Conservation (phyloP, 1,140 invertebrate genomes). For the Caenorhabditis brenneri region DNA sequence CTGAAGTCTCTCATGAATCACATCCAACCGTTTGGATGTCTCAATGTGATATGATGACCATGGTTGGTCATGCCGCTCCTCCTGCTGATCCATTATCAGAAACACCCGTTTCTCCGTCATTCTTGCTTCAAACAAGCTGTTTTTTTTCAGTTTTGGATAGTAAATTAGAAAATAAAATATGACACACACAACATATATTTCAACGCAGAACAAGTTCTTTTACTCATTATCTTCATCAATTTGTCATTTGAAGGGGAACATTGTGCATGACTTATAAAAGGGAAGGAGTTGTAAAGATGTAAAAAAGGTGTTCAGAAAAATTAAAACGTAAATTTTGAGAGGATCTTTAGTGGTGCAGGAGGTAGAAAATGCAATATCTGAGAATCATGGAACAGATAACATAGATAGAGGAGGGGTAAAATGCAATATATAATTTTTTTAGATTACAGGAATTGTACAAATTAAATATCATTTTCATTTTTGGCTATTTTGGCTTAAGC, state of each 20-base stretch:
- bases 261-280: too few relatives aligned
- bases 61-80: background rate
- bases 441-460: background rate
- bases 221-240: too few relatives aligned
- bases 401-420: background rate
- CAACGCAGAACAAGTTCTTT: too few relatives aligned
- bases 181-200: too few relatives aligned
- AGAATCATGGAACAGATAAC: slow-evolving; percentile 13
- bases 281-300: too few relatives aligned
- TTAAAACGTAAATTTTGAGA: too few relatives aligned
- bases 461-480: too few relatives aligned
- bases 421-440: background rate
- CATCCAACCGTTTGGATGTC: background rate
- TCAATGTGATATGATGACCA: slow-evolving; percentile 36
- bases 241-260: too few relatives aligned
- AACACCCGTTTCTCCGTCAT: background rate
- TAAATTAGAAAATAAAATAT: too few relatives aligned
- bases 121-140: background rate
- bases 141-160: background rate
- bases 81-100: background rate
- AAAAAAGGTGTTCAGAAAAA: too few relatives aligned
- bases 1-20: background rate
- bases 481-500: too few relatives aligned
- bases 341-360: too few relatives aligned
- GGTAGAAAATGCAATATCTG: background rate